Evolutionary conservation across 2,797 vertebrate species (phyloP), one percentile per base, ranked within the genome.

Genomic region (Notamacropus eugenii): DNA sequence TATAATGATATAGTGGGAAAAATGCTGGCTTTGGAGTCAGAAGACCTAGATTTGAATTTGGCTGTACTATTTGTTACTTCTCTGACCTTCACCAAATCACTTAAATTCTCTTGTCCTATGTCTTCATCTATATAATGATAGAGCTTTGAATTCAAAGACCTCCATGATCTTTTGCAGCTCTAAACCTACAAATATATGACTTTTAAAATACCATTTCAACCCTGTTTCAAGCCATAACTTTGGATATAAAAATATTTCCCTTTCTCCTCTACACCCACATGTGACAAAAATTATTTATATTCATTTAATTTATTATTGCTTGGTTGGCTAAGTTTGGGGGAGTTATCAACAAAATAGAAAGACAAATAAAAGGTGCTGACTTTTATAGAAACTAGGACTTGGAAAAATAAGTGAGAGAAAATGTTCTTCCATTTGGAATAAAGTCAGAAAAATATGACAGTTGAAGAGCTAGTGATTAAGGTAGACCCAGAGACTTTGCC

Each of bases 391-490:
- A 92, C 31, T 55, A 93, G 55, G 8, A 92, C 24, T 92, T 95
- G 92, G 4, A 3, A 95, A 27, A 74, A 22, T 91, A 40, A 93
- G 28, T 82, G 40, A 93, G 91, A 94, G 46, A 95, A 67, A 93
- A 62, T 10, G 1, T 0, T 93, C 16, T 5, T 94, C 59, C 56
- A 5, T 92, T 91, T 31, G 74, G 27, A 96, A n/a, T 28, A 82
- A 13, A 95, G 82, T 93, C 55, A 94, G 55, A 97, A 28, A 74
- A 27, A 54, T 59, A 55, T 56, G 58, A 50, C 93, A 59, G 57
- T 55, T 90, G 28, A 95, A 67, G 6, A 95, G 92, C 50, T 59
- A 93, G 94, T 95, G 55, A 93, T 91, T 74, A 96, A 95, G 67
- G 28, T 95, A 93, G 90, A 16, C 24, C 58, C 50, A 54, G 52